Evolutionary conservation across 1,140 invertebrate species (phyloP).

Genomic region (Drosophila yakuba): DNA sequence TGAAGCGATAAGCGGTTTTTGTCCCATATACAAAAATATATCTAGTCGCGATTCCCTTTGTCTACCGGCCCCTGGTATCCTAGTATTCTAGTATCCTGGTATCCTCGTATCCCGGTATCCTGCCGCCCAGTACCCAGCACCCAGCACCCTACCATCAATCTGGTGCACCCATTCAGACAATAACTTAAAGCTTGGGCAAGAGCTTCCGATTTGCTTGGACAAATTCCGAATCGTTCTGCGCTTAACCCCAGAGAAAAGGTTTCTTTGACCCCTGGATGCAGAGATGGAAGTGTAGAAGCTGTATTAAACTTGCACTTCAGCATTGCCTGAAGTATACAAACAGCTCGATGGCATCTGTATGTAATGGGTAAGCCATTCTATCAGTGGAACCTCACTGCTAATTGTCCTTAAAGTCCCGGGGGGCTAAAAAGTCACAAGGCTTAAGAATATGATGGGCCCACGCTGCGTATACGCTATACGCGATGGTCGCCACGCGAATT

Average conservation of each 20-base stretch:
- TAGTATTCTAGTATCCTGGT: background rate
- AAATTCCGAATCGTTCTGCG: conserved; percentile 11
- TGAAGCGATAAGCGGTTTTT: conserved; percentile 82
- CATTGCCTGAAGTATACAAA: too few relatives aligned
- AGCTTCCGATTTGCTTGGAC: conserved; percentile 15
- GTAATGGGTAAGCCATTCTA: too few relatives aligned
- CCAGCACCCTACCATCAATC: background rate
- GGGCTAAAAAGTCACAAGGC: background rate
- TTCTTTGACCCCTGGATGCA: background rate
- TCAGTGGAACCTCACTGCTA: background rate
- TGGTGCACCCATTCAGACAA: conserved; percentile 28
- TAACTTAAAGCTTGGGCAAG: conserved; percentile 28
- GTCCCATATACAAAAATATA: conserved; percentile 76
- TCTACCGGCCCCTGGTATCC: background rate
- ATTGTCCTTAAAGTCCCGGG: background rate
- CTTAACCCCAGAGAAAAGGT: background rate
- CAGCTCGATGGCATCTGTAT: too few relatives aligned
- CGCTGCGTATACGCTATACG: conserved; percentile 27
- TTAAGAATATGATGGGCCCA: background rate
- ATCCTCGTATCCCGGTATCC: too few relatives aligned
- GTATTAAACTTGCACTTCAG: too few relatives aligned
- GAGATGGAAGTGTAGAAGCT: too few relatives aligned
- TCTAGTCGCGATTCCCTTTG: conserved; percentile 61
- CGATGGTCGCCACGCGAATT: background rate
- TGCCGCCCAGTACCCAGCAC: background rate